Base-by-base conservation (phyloP, 2,797 vertebrate species). In the Catamblyrhynchus diadema region DNA sequence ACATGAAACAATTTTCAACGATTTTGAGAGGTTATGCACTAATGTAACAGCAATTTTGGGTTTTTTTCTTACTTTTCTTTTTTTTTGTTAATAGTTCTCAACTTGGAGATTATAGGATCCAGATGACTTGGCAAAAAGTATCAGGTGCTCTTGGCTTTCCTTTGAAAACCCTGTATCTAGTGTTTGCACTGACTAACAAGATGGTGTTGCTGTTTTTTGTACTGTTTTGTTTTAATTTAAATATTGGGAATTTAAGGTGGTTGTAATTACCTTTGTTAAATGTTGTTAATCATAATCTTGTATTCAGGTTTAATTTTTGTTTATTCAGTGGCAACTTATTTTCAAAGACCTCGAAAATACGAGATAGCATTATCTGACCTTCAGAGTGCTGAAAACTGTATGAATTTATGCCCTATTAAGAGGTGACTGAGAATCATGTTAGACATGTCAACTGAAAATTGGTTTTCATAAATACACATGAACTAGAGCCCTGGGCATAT, bases 111-210 rank as follows among this genome's bases (percentile, higher is more conserved):
- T 97, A 87, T 93, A 97, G 97, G 97, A 97, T 97, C 96, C 95
- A 91, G 96, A 96, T 97, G 96, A 98, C 97, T 98, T 98, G 97
- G 97, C 95, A 97, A 97, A 97, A 98, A 98, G 97, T 96, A 97
- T 97, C 97, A 97, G 97, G 97, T 98, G 98, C 97, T 98, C 98
- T 97, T 97, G 96, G 96, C 97, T 98, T 97, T 98, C 95, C 95
- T 96, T 96, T 97, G 97, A 97, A 98, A 98, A 97, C 97, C 97
- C 96, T 98, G 97, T 98, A 97, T 96, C 97, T 98, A 97, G 97
- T 82, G 96, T 98, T 98, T 98, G 98, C 98, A 98, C 98, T 98
- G 98, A 98, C 97, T 97, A 97, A 98, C 96, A 96, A 97, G 97
- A 97, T 97, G 97, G 98, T 98, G 95, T 98, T 97, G 97, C 97